phyloP scores from a whole-genome alignment of 2,888 invertebrate species.

The Invenusta paracnida region DNA sequence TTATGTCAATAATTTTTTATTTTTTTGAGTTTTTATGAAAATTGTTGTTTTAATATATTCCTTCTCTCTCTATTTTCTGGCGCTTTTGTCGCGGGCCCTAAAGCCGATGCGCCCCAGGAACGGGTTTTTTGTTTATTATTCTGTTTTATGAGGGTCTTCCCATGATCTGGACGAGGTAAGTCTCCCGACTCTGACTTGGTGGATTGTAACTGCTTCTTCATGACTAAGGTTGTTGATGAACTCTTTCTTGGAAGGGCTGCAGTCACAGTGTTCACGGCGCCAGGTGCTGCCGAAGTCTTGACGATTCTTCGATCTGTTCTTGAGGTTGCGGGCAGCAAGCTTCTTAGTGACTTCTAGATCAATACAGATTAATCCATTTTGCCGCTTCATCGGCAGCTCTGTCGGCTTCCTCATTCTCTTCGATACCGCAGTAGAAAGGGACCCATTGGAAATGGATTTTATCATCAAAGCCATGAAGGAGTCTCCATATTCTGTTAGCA shows the following conservation, averaged over 20 bases:
- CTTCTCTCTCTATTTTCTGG: constrained; percentile 13
- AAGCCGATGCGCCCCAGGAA: constrained; percentile 14
- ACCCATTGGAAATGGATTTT: constrained; percentile 18
- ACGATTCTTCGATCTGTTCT: not conserved
- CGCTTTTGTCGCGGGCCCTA: constrained; percentile 26
- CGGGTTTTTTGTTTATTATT: not conserved
- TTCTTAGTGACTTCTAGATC: constrained; percentile 4
- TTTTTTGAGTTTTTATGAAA: no score
- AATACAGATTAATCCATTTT: not conserved
- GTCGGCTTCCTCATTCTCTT: constrained; percentile 5
- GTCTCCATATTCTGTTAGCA: constrained; percentile 11
- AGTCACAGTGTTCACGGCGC: constrained; percentile 23
- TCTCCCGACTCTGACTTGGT: constrained; percentile 18
- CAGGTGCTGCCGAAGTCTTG: constrained; percentile 13
- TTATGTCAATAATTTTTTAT: no score
- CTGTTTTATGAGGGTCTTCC: not conserved
- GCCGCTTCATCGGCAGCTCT: constrained; percentile 11
- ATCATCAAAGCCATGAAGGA: not conserved
- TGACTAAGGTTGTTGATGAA: constrained; percentile 8
- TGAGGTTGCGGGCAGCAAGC: constrained; percentile 5
- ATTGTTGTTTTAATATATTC: no score
- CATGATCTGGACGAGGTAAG: constrained; percentile 1
- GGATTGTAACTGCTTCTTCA: constrained; percentile 15
- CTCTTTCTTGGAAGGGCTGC: not conserved
- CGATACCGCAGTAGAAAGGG: not conserved